Evolutionary conservation across 2,113 vertebrate species (phyloP).

Genomic region (Irena cyanogastra): DNA sequence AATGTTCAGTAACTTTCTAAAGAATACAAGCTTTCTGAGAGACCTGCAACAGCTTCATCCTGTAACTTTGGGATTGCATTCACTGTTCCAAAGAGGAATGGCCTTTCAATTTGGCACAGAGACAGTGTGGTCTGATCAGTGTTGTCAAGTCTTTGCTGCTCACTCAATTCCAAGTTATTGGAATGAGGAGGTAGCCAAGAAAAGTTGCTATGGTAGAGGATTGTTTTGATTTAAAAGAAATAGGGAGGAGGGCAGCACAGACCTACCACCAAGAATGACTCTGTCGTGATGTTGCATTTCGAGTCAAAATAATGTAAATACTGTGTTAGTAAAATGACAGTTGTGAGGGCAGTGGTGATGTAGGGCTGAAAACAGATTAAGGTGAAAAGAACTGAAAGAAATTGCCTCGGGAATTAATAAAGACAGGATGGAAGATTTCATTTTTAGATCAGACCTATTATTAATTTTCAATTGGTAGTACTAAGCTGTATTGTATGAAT

Average conservation of each 20-base stretch:
- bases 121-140: not conserved
- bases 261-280: constrained; percentile 21
- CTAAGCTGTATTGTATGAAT: not conserved
- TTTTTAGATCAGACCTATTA: constrained; percentile 3
- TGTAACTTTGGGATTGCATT: not conserved
- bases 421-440: not conserved
- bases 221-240: not conserved
- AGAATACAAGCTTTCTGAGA: not conserved
- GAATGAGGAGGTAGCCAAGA: constrained; percentile 7
- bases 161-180: not conserved
- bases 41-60: constrained; percentile 17
- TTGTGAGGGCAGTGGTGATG: not conserved
- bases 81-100: constrained; percentile 27
- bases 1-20: constrained; percentile 23
- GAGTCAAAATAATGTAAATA: not conserved
- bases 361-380: not conserved
- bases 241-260: not conserved
- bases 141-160: constrained; percentile 6
- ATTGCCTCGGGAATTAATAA: not conserved
- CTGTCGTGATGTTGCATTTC: not conserved
- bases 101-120: constrained; percentile 28
- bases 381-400: not conserved
- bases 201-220: constrained; percentile 28
- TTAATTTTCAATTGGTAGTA: not conserved
- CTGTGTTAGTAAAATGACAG: not conserved